Conservation (phyloP, 2,888 invertebrate genomes). For the Sinotaia quadrata region DNA sequence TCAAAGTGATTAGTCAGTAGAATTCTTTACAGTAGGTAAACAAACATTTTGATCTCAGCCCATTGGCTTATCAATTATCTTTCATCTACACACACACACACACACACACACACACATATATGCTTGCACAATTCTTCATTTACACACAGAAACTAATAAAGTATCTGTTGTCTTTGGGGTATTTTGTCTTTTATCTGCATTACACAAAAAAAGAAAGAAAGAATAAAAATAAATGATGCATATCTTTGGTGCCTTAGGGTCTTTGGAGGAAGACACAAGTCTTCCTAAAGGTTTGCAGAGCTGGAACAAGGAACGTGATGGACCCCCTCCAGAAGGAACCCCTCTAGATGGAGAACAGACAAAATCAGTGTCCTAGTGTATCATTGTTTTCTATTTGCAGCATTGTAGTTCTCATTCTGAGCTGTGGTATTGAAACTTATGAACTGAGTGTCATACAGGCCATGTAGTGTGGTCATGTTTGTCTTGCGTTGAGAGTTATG, state of each 20-base stretch:
- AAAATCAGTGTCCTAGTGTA: background rate
- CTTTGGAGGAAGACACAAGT: conserved; percentile 95
- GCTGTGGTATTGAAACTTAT: too few species aligned
- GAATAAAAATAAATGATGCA: background rate
- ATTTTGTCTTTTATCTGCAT: background rate
- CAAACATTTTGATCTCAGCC: too few species aligned
- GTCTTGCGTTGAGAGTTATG: too few species aligned
- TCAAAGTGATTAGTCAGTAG: too few species aligned
- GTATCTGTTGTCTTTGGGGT: background rate
- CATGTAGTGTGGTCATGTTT: too few species aligned
- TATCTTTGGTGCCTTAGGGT: too few species aligned
- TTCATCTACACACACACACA: background rate
- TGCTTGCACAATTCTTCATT: background rate
- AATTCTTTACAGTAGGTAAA: too few species aligned
- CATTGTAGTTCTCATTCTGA: background rate
- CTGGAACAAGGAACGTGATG: conserved; percentile 81
- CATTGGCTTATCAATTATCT: background rate
- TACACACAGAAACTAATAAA: conserved; percentile 3
- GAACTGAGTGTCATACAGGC: background rate
- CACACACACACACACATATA: background rate
- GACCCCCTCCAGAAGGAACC: conserved; percentile 20
- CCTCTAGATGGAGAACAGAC: background rate
- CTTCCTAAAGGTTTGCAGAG: conserved; percentile 95
- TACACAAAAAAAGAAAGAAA: background rate
- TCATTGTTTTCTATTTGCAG: background rate